Evolutionary conservation across 1,140 invertebrate species (phyloP), one percentile per base, ranked within the genome.

Genomic region (Drosophila lacertosa): DNA sequence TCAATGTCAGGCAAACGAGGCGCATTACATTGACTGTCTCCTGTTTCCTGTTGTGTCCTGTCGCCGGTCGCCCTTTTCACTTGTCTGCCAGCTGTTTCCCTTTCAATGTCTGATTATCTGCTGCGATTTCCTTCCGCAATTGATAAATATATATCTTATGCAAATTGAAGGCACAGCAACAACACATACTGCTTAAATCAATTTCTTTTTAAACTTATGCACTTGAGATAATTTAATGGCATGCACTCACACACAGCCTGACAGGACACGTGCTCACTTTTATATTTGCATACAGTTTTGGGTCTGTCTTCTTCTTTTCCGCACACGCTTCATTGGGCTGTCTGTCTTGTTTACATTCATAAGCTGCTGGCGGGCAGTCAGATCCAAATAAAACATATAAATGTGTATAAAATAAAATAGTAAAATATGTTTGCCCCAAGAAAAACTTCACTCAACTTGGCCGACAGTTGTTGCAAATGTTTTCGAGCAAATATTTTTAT

Each of bases 241-340:
- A 45, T 24, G n/a, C 11, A n/a, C 11, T 35, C 11, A 9, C 4
- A 2, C 20, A 13, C n/a, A 6, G 1, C 7, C 26, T 29, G 47
- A 54, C 37, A 63, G 39, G 40, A 48, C 20, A 39, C 51, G 51
- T 42, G 16, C 45, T 58, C 40, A 22, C 24, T 78, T 35, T 37
- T 13, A 16, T 50, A 68, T 74, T 79, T 78, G 76, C 76, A 80
- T 80, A 60, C 24, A 33, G 39, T 73, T 24, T 45, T n/a, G n/a
- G 11, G 9, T 26, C 29, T 33, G n/a, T 11, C 15, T 10, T 15
- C 33, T 26, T 9, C 9, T 15, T 20, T n/a, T 13, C 6, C 44
- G 3, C 10, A 29, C 39, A 42, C 18, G 35, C 24, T 37, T 39
- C 39, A 54, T 82, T 40, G 54, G 39, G 4, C 16, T 42, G 44